A percentile compares a stretch with the other conserved stretches of the same genome.
These are phyloP conservation scores for Parnassius mnemosyne DNA, from an alignment of 2,888 invertebrate species.

Conservation along the genomic window DNA sequence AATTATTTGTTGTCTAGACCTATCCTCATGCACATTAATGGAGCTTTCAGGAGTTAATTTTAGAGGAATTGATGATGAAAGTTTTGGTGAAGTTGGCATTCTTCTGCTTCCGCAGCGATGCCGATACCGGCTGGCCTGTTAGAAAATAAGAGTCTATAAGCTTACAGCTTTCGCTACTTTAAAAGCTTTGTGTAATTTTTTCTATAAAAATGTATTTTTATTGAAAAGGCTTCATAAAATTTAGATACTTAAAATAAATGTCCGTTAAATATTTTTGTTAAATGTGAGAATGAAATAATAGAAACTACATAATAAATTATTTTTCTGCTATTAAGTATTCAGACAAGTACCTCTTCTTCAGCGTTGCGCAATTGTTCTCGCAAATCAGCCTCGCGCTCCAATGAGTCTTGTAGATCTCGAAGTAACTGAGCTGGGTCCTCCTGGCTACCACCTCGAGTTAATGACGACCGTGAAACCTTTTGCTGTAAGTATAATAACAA, in stretches of 20 bases:
- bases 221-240: neutral
- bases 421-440: constrained; percentile 90
- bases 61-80: constrained; percentile 40
- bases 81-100: constrained; percentile 54
- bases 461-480: constrained; percentile 86
- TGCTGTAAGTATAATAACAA: constrained; percentile 44
- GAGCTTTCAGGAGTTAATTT: constrained; percentile 10
- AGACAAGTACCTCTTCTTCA: constrained; percentile 93
- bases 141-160: constrained; percentile 54
- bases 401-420: constrained; percentile 93
- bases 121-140: constrained; percentile 76
- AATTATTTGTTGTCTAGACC: constrained; percentile 58
- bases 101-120: constrained; percentile 67
- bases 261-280: neutral
- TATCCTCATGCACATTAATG: constrained; percentile 50
- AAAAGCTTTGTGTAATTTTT: neutral
- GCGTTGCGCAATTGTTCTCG: constrained; percentile 95
- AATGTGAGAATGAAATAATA: too few relatives aligned
- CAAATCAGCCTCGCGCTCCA: constrained; percentile 96
- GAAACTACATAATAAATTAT: too few relatives aligned
- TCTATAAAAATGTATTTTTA: neutral
- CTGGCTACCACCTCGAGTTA: constrained; percentile 89
- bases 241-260: neutral
- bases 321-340: neutral
- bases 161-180: constrained; percentile 7